Evolutionary conservation across 2,888 invertebrate genomes (phyloP), one percentile per base, ranked within the genome.

Genomic region (Drosophila koepferae): DNA sequence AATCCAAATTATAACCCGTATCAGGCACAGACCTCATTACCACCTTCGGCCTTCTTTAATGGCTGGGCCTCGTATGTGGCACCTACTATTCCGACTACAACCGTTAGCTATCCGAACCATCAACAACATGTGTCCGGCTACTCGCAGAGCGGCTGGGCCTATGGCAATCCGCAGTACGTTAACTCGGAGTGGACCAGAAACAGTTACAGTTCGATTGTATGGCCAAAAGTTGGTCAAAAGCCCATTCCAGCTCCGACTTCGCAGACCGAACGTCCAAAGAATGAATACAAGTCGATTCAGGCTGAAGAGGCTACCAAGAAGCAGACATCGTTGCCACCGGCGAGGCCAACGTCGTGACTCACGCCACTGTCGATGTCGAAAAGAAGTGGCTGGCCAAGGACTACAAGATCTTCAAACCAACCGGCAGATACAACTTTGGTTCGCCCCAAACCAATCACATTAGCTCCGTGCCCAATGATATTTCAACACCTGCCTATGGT

Each of bases 391-490:
- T 79, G 1, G 72, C 72, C 28, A 79, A 76, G 18, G 76, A 81
- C 23, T 82, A 69, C n/a, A 76, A 83, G 60, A 49, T 76, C 23
- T 82, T 86, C 14, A 74, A 86, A 40, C 78, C 84, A 44, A 62
- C 72, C 8, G 75, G 78, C 54, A 46, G 23, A 48, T 72, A 66
- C 69, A 69, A 78, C 12, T 64, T 68, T 1, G 65, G 58, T 3
- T 18, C 38, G 6, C 31, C 43, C 4, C 59, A 65, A 51, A 23
- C 44, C 49, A 96, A 91, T 96, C 96, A 78, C 96, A 96, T 93
- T 95, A 96, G 94, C 93, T 94, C 94, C 94, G 95, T 94, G 71
- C 77, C 76, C 63, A 87, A 81, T 60, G 89, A 86, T 20, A 78
- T 81, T 20, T 72, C 91, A 40, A 76, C 89, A 63, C 89, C 89